Evolutionary conservation across 2,113 vertebrate species (phyloP), one percentile per base, ranked within the genome.

Genomic region (Sinocyclocheilus grahami): DNA sequence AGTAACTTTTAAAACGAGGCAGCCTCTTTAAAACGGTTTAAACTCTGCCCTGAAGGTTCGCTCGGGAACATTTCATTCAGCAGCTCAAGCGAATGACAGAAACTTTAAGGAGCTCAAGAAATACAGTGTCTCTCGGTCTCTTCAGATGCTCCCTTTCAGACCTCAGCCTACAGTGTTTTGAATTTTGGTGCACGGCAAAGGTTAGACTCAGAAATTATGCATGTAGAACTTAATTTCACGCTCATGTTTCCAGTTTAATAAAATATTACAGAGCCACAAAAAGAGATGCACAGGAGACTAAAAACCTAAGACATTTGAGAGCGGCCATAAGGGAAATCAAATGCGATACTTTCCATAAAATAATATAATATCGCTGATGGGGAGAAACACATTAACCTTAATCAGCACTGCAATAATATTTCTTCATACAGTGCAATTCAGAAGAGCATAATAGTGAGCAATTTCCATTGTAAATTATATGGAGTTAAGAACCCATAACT

Each of bases 331-430:
- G 63, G 22, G 42, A 82, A 85, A 87, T 74, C 84, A 58, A 10
- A 74, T 55, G 16, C 7, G 7, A 27, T 80, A 16, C 9, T 83
- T 67, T 83, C 65, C 39, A 79, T 86, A 60, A 51, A 75, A 74
- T 74, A 37, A 86, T 81, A 71, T 48, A 11, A 14, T 78, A n/a
- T 42, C 27, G 81, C 81, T 55, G 48, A 85, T 87, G 16, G 72
- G 18, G 2, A 83, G 62, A 82, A 87, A 69, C 60, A 63, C 72
- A 82, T 51, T 78, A 76, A 67, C 24, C 42, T 79, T 81, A 77
- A 82, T 78, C 74, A 80, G 53, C 71, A 63, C 22, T 13, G 72
- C 63, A 71, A 42, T 87, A 65, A 82, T 18, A 78, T 80, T 84
- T 88, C 30, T 48, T 81, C 20, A 55, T 71, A 13, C 65, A 71